phyloP scores from a whole-genome alignment of 2,113 vertebrate species.

The Brachypodius melanocephalos region DNA sequence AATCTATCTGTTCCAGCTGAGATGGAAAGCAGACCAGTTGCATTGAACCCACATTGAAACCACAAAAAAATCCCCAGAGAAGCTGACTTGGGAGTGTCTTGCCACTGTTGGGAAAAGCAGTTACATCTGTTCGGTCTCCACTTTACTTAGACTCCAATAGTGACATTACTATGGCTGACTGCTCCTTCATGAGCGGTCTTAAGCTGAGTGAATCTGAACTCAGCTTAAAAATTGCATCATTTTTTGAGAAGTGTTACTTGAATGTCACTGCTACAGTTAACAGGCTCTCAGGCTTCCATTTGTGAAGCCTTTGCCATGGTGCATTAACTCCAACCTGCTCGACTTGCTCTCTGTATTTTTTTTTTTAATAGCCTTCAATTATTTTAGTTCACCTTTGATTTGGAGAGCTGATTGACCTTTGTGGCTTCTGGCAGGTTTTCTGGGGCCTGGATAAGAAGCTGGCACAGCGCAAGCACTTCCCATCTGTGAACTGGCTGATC shows the following conservation, averaged over 20 bases:
- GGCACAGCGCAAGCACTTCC: slow-evolving; percentile 97
- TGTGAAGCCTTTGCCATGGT: background rate
- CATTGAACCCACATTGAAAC: background rate
- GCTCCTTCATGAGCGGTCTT: background rate
- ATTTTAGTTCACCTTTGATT: background rate
- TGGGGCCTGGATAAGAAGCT: slow-evolving; percentile 99
- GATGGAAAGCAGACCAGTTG: background rate
- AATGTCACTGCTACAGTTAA: background rate
- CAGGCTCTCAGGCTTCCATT: background rate
- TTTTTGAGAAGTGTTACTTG: background rate
- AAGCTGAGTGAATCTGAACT: background rate
- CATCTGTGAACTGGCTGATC: slow-evolving; percentile 98
- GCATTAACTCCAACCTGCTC: background rate
- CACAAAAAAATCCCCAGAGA: background rate
- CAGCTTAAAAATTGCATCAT: background rate
- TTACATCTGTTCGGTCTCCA: background rate
- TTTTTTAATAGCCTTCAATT: background rate
- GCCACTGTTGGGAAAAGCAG: background rate
- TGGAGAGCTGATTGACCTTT: background rate
- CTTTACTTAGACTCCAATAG: background rate
- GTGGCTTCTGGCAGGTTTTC: slow-evolving; percentile 83
- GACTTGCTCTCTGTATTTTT: background rate
- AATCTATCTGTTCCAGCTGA: background rate
- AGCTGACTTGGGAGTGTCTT: background rate
- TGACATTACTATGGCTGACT: background rate